Conservation (phyloP, 2,888 invertebrate genomes). For the Caenorhabditis sinica region DNA sequence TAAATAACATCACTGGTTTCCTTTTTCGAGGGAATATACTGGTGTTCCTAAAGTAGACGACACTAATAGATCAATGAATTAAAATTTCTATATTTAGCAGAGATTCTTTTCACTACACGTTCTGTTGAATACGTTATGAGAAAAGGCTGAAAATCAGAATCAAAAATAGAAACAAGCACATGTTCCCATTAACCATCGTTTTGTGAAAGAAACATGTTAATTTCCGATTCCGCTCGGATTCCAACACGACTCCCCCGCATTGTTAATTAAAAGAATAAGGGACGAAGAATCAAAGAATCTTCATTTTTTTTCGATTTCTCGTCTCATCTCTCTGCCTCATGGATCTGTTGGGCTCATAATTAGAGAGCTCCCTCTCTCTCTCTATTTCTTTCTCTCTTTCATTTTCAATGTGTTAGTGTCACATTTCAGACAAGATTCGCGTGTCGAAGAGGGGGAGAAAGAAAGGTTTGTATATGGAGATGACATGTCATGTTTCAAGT, state of each 20-base stretch:
- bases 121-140: too few relatives aligned
- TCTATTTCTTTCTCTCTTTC: constrained; percentile 6
- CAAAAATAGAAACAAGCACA: constrained; percentile 7
- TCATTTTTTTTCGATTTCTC: constrained; percentile 32
- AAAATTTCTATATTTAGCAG: too few relatives aligned
- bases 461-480: constrained; percentile 32
- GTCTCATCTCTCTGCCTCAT: constrained; percentile 5
- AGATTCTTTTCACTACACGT: too few relatives aligned
- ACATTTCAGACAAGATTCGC: constrained; percentile 47
- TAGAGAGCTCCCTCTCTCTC: constrained; percentile 19
- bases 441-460: constrained; percentile 22
- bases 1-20: too few relatives aligned
- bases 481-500: constrained; percentile 53
- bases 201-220: constrained; percentile 18
- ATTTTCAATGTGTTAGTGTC: constrained; percentile 46
- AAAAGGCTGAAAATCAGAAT: background rate
- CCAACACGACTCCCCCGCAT: constrained; percentile 21
- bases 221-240: constrained; percentile 21
- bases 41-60: too few relatives aligned
- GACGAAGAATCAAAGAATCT: constrained; percentile 9
- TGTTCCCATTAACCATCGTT: background rate
- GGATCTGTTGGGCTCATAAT: constrained; percentile 40
- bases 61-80: too few relatives aligned
- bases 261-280: constrained; percentile 16
- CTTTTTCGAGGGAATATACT: too few relatives aligned